Conservation (phyloP, 2,113 vertebrate species). For the Stigmatopora argus region DNA sequence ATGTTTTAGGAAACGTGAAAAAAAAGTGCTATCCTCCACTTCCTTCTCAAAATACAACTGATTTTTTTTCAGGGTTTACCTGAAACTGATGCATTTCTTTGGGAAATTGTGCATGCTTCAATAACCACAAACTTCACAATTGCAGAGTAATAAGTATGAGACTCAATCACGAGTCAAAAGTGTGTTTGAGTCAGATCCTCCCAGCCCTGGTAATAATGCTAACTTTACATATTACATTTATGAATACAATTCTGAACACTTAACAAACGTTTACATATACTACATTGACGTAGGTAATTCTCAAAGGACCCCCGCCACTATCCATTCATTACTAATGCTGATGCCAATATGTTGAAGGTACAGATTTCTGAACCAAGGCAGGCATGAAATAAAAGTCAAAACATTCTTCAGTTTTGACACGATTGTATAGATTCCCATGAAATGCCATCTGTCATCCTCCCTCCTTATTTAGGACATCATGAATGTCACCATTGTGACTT, state of each 20-base stretch:
- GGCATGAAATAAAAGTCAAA: constrained; percentile 24
- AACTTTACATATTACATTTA: no score
- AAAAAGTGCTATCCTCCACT: constrained; percentile 16
- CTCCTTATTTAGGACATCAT: constrained; percentile 35
- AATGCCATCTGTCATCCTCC: constrained; percentile 60
- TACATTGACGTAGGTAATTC: not conserved
- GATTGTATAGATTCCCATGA: constrained; percentile 55
- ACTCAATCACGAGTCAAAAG: not conserved
- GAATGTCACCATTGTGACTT: constrained; percentile 55
- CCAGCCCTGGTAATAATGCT: no score
- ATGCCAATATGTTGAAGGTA: constrained; percentile 5
- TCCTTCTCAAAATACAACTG: not conserved
- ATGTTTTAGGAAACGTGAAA: constrained; percentile 35
- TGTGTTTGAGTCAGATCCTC: not conserved
- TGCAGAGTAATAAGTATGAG: no score
- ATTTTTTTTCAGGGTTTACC: no score
- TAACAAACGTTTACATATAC: no score
- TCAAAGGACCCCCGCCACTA: no score
- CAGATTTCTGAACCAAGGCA: constrained; percentile 36
- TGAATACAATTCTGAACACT: no score
- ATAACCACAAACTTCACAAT: not conserved
- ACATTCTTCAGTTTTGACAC: constrained; percentile 40
- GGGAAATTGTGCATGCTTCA: not conserved
- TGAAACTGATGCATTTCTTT: not conserved
- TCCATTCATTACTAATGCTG: not conserved